A percentile compares a stretch with the other conserved stretches of the same genome.
phyloP scores from a whole-genome alignment of 2,113 vertebrate species.

The Onychostruthus taczanowskii region DNA sequence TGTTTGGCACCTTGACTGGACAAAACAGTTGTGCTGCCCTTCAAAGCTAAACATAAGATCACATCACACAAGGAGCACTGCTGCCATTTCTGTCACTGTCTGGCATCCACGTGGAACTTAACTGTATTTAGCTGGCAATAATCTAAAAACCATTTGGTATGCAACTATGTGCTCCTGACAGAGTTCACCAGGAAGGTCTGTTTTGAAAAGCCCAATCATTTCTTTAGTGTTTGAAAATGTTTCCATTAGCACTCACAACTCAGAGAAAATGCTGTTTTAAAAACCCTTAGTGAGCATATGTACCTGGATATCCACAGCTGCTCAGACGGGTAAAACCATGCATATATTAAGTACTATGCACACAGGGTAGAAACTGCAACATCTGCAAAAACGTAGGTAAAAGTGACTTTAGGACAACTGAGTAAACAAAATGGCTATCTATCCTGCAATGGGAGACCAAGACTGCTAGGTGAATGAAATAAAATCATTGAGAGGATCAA shows the following conservation, averaged over 20 bases:
- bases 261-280: neutral
- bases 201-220: neutral
- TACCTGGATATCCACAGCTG: neutral
- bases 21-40: conserved; percentile 35
- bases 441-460: neutral
- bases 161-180: neutral
- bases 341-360: neutral
- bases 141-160: neutral
- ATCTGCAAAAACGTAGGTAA: neutral
- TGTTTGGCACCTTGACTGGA: neutral
- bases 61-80: neutral
- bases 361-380: neutral
- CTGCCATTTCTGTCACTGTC: neutral
- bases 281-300: neutral
- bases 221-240: neutral
- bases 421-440: neutral
- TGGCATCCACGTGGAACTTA: neutral
- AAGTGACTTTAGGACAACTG: neutral
- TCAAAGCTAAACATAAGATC: neutral
- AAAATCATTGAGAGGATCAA: neutral
- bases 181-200: neutral
- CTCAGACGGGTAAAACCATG: neutral
- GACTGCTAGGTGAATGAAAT: neutral
- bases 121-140: neutral
- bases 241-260: neutral